Evolutionary conservation across 2,888 invertebrate genomes (phyloP).

Genomic region (Cetonia aurata): DNA sequence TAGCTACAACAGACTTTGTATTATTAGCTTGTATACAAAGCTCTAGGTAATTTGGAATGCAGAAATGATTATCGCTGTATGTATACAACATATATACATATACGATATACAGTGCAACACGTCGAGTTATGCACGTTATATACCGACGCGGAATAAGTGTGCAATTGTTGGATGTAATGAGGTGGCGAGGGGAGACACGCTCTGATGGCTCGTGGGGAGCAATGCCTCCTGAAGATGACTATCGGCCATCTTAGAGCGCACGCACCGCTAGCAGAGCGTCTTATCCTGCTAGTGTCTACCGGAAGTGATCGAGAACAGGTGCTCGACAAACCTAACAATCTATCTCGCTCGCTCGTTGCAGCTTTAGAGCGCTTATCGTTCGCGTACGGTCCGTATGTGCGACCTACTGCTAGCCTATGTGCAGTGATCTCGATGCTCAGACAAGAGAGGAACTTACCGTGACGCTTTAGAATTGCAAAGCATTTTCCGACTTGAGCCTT

Average conservation of each 20-base stretch:
- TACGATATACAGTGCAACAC: neutral
- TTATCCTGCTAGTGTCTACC: constrained; percentile 46
- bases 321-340: constrained; percentile 36
- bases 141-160: constrained; percentile 50
- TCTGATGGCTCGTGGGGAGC: constrained; percentile 62
- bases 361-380: constrained; percentile 1
- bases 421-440: constrained; percentile 38
- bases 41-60: constrained; percentile 5
- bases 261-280: constrained; percentile 51
- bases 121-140: constrained; percentile 2
- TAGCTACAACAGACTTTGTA: neutral
- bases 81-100: neutral
- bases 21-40: neutral
- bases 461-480: constrained; percentile 11
- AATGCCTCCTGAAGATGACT: constrained; percentile 59
- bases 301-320: constrained; percentile 46
- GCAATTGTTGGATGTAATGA: constrained; percentile 65
- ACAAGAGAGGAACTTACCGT: constrained; percentile 17
- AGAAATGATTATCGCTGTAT: constrained; percentile 6
- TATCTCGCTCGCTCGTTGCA: constrained; percentile 17
- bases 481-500: neutral
- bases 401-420: constrained; percentile 31
- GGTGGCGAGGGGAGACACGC: constrained; percentile 63
- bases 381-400: constrained; percentile 20
- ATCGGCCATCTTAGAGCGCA: constrained; percentile 47